These are phyloP conservation scores for Lapara coniferarum DNA, from an alignment of 2,888 invertebrate species.

Conservation along the genomic window DNA sequence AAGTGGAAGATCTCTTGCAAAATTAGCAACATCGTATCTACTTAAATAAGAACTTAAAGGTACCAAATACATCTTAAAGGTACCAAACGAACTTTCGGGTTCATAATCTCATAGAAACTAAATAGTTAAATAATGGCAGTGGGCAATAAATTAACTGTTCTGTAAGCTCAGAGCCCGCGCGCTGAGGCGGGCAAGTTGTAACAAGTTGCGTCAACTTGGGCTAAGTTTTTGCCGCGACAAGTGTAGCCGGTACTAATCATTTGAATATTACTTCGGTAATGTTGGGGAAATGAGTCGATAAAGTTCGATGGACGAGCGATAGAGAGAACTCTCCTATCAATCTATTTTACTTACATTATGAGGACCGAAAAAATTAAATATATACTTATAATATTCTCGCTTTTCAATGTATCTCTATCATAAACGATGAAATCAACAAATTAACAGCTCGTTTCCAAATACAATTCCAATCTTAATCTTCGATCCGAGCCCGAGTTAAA, in stretches of 20 bases:
- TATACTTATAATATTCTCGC: too few relatives aligned
- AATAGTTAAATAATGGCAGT: conserved; percentile 55
- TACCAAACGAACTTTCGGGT: neutral
- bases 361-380: too few relatives aligned
- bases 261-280: conserved; percentile 53
- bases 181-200: conserved; percentile 35
- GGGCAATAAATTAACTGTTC: conserved; percentile 57
- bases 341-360: too few relatives aligned
- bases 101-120: neutral
- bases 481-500: too few relatives aligned
- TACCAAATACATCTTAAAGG: neutral
- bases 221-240: conserved; percentile 58
- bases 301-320: too few relatives aligned
- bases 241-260: conserved; percentile 50
- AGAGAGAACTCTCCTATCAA: too few relatives aligned
- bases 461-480: too few relatives aligned
- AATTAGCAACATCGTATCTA: too few relatives aligned
- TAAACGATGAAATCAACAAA: too few relatives aligned
- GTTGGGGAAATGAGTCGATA: conserved; percentile 28
- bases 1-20: too few relatives aligned
- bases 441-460: too few relatives aligned
- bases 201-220: conserved; percentile 46
- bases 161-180: conserved; percentile 44
- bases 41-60: neutral
- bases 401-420: too few relatives aligned